phyloP scores from a whole-genome alignment of 2,797 vertebrate genomes.

The Oreochromis grahami region DNA sequence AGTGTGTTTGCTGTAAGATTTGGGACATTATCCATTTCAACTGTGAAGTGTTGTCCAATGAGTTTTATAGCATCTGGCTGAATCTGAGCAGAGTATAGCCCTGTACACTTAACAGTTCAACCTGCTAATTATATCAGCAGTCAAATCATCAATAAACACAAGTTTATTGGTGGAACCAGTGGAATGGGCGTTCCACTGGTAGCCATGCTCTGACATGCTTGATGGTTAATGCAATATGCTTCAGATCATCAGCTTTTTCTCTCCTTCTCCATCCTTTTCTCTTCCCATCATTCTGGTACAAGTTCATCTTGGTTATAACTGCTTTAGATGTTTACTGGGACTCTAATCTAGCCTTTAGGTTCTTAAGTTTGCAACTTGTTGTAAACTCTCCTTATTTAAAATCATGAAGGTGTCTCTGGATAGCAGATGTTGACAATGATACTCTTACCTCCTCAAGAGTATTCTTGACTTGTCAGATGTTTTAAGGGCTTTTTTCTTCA shows the following conservation, averaged over 20 bases:
- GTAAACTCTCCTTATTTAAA: not conserved
- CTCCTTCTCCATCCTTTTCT: not conserved
- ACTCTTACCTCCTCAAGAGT: fast-evolving
- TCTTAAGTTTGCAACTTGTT: not conserved
- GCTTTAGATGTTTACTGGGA: fast-evolving
- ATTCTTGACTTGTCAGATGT: not conserved
- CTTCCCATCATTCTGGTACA: not conserved
- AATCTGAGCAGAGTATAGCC: not conserved
- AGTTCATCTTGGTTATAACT: fast-evolving
- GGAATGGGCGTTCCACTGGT: not conserved
- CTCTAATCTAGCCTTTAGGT: not conserved
- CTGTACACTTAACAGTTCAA: not conserved
- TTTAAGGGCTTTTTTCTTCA: not conserved
- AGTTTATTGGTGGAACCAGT: not conserved
- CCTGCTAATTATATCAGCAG: not conserved
- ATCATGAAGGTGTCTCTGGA: not conserved
- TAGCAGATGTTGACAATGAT: not conserved
- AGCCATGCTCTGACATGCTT: not conserved
- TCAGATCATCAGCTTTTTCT: not conserved
- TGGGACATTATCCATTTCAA: fast-evolving
- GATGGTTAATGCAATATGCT: not conserved
- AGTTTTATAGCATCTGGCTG: not conserved
- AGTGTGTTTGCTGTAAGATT: not conserved
- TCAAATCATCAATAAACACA: not conserved
- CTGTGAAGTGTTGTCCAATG: not conserved